Conservation (phyloP, 2,888 invertebrate species). For the Clanis bilineata region DNA sequence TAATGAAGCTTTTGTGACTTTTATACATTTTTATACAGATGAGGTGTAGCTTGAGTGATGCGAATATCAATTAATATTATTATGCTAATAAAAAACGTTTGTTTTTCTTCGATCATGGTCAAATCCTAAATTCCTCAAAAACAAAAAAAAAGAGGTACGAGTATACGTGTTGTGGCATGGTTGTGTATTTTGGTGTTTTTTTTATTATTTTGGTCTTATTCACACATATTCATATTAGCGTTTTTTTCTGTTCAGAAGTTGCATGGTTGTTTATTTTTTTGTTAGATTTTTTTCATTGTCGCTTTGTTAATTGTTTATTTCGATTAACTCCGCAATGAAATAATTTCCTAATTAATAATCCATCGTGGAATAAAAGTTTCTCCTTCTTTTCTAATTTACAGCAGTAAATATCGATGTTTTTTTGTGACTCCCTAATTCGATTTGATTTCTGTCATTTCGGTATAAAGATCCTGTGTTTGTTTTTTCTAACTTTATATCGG, state of each 20-base stretch:
- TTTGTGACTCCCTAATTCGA: too few species aligned
- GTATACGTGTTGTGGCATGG: constrained; percentile 52
- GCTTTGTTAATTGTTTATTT: neutral
- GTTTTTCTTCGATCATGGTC: constrained; percentile 40
- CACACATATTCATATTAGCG: constrained; percentile 71
- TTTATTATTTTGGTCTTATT: constrained; percentile 31
- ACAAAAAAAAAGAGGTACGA: constrained; percentile 48
- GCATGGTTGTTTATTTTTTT: constrained; percentile 23
- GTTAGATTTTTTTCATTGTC: neutral
- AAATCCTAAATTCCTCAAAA: constrained; percentile 30
- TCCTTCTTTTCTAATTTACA: too few species aligned
- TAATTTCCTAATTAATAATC: neutral
- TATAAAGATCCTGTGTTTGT: too few species aligned
- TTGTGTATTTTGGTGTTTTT: constrained; percentile 44
- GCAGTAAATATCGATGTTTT: too few species aligned
- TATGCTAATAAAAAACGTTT: constrained; percentile 65
- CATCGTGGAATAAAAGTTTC: too few species aligned
- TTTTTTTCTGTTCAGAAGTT: constrained; percentile 20
- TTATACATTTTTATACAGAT: constrained; percentile 50
- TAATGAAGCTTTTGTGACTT: constrained; percentile 20
- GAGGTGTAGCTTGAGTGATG: constrained; percentile 62
- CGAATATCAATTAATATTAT: constrained; percentile 47
- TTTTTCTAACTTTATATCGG: neutral
- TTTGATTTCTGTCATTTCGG: too few species aligned
- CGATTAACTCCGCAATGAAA: neutral